Conservation (phyloP, 2,797 vertebrate species). For the Linurgus olivaceus region DNA sequence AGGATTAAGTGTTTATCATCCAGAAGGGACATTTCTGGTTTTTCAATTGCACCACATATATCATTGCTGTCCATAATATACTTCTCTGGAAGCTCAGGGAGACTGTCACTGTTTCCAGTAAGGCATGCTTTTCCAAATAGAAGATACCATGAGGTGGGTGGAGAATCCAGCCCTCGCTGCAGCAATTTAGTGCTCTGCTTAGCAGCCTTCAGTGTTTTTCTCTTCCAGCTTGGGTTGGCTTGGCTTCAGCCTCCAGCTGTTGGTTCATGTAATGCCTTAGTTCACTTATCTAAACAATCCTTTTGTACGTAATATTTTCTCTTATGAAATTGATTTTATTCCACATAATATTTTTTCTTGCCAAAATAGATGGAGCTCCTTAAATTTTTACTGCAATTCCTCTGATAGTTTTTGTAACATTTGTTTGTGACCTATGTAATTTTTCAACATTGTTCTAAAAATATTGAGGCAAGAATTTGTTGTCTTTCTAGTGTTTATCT, state of each 20-base stretch:
- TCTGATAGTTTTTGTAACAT: background rate
- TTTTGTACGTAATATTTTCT: background rate
- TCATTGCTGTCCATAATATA: background rate
- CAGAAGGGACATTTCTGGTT: background rate
- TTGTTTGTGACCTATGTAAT: background rate
- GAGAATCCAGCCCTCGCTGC: background rate
- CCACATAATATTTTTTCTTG: background rate
- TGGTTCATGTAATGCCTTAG: background rate
- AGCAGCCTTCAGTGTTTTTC: background rate
- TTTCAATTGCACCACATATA: fast-evolving
- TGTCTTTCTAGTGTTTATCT: background rate
- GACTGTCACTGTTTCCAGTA: background rate
- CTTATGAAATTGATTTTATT: background rate
- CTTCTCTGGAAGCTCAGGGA: background rate
- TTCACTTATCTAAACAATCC: background rate
- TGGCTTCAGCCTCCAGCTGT: constrained; percentile 18
- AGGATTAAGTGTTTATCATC: background rate
- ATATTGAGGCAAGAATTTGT: background rate
- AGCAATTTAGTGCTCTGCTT: background rate
- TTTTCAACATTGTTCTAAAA: background rate
- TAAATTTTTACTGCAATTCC: background rate
- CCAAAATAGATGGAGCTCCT: background rate
- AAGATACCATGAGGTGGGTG: background rate
- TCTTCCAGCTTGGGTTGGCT: background rate
- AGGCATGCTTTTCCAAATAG: background rate